Percentiles rank a stretch among this genome's conserved stretches.
Conservation (phyloP, 2,797 vertebrate genomes). For the Potorous gilbertii region DNA sequence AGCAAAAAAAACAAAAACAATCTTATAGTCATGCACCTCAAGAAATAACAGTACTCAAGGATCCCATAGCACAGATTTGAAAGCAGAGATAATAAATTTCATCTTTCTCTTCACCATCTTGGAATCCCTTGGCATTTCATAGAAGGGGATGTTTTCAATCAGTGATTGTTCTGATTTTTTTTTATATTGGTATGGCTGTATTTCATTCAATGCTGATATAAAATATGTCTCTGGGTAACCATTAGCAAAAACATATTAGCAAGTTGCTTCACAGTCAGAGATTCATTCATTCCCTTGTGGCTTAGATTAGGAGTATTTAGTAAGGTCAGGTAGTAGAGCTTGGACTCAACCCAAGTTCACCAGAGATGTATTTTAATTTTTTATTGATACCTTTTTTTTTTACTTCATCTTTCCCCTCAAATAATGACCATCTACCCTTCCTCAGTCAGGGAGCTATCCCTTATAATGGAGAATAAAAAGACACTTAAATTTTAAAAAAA, state of each 20-base stretch:
- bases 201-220: not conserved
- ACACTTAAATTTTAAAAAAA: not conserved
- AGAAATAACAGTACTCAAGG: not conserved
- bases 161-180: not conserved
- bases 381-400: not conserved
- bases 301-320: not conserved
- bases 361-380: not conserved
- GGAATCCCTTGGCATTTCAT: not conserved
- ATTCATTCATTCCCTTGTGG: not conserved
- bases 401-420: not conserved
- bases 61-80: not conserved
- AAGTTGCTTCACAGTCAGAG: not conserved
- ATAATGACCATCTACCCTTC: not conserved
- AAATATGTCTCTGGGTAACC: not conserved
- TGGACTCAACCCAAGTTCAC: not conserved
- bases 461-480: not conserved
- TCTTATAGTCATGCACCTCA: not conserved
- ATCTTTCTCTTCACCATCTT: not conserved
- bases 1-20: not conserved
- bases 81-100: not conserved
- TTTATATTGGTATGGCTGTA: not conserved
- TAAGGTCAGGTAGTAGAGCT: not conserved
- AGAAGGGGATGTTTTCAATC: not conserved
- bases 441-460: not conserved
- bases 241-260: not conserved